Evolutionary conservation across 2,797 vertebrate species (phyloP).

Genomic region (Thripadectes ignobilis): DNA sequence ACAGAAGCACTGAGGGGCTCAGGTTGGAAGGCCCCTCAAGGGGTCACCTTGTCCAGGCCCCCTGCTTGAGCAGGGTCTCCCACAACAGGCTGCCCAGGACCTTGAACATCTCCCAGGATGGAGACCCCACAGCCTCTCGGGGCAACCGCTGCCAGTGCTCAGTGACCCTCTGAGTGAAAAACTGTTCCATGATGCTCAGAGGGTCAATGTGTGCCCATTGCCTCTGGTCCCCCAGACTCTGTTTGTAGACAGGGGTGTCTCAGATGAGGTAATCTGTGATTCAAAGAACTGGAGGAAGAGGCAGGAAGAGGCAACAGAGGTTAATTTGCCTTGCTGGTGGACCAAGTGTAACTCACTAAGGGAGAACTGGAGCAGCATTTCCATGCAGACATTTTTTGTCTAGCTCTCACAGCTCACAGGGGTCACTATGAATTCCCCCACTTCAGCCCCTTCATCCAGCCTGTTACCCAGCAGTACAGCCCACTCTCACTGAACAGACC

Average conservation of each 20-base stretch:
- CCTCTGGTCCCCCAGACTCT: not conserved
- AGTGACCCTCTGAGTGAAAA: rapidly evolving
- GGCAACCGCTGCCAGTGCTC: not conserved
- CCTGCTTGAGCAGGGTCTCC: not conserved
- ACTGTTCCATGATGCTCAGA: not conserved
- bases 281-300: not conserved
- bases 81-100: not conserved
- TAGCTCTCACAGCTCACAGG: not conserved
- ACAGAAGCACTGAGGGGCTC: not conserved
- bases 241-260: not conserved
- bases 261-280: not conserved
- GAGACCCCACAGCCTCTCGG: no score
- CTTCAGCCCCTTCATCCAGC: not conserved
- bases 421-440: not conserved
- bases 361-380: not conserved
- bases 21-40: not conserved
- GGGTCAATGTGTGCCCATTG: not conserved
- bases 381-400: not conserved
- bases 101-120: not conserved
- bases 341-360: not conserved
- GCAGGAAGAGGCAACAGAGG: not conserved
- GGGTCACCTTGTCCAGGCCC: not conserved
- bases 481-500: not conserved
- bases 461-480: not conserved
- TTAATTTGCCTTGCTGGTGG: not conserved